Percentiles rank a stretch among this genome's conserved stretches.
These are phyloP conservation scores for Limenitis camilla DNA, from an alignment of 2,888 invertebrate species.

Conservation along the genomic window DNA sequence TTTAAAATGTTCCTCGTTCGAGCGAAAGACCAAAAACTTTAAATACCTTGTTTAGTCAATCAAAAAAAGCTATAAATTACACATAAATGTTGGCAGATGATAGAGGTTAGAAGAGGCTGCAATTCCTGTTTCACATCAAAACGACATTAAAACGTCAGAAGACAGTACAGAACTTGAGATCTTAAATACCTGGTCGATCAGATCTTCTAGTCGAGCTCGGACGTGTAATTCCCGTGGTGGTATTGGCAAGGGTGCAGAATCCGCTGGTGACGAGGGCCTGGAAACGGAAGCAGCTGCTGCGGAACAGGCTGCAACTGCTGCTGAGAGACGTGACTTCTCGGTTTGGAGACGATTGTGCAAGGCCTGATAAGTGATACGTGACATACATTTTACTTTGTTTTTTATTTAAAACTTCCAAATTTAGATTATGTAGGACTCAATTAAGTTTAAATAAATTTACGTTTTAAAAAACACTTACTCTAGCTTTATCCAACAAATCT, in stretches of 20 bases:
- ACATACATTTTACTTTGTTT: no score
- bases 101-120: no score
- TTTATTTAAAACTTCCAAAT: no score
- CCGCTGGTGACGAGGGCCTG: slow-evolving; percentile 91
- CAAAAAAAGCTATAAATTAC: no score
- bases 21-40: no score
- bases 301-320: slow-evolving; percentile 94
- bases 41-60: no score
- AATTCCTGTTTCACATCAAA: slow-evolving; percentile 26
- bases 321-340: slow-evolving; percentile 88
- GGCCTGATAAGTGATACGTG: slow-evolving; percentile 33
- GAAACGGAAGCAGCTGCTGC: slow-evolving; percentile 94
- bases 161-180: slow-evolving; percentile 36
- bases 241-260: slow-evolving; percentile 87
- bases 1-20: no score
- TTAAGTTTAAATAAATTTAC: background rate
- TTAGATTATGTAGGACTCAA: no score
- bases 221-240: slow-evolving; percentile 90
- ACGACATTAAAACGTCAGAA: slow-evolving; percentile 41
- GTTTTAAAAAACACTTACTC: slow-evolving; percentile 64
- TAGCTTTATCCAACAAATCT: slow-evolving; percentile 82
- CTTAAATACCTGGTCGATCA: slow-evolving; percentile 89
- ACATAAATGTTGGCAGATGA: no score
- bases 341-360: slow-evolving; percentile 91
- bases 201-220: slow-evolving; percentile 89